Percentiles rank a stretch among this genome's conserved stretches.
Conservation (phyloP, 2,888 invertebrate species). For the Himalopsyche japonica region DNA sequence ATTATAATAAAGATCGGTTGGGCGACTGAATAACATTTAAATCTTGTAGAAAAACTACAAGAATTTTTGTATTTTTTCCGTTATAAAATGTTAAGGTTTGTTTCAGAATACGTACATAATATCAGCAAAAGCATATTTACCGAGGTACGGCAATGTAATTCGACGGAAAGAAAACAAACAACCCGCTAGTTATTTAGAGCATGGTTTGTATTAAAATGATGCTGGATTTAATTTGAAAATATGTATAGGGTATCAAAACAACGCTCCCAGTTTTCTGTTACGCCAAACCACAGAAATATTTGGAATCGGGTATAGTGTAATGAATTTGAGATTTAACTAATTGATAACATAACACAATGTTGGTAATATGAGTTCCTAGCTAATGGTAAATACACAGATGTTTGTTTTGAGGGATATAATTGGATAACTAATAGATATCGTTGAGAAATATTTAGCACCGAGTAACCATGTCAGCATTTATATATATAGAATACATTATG, state of each 20-base stretch:
- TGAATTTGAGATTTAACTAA: slow-evolving; percentile 29
- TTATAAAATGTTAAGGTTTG: no score
- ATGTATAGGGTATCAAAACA: neutral
- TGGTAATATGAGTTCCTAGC: neutral
- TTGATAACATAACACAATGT: slow-evolving; percentile 7
- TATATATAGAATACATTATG: no score
- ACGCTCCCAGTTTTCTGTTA: neutral
- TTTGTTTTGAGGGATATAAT: neutral
- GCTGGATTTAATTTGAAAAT: neutral
- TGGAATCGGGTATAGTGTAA: neutral
- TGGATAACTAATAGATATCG: neutral
- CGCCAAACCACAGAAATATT: neutral
- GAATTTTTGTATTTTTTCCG: no score
- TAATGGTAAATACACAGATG: neutral
- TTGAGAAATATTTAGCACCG: neutral
- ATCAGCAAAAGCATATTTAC: no score
- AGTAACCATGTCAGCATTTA: no score
- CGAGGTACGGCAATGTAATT: neutral
- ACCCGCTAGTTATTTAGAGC: neutral
- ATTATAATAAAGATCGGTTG: no score
- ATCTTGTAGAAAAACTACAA: no score
- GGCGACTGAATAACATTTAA: no score
- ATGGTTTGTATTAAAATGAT: neutral
- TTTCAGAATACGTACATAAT: no score
- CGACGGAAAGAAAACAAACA: neutral